phyloP scores from a whole-genome alignment of 2,888 invertebrate genomes.

The Seira sanloemensis region DNA sequence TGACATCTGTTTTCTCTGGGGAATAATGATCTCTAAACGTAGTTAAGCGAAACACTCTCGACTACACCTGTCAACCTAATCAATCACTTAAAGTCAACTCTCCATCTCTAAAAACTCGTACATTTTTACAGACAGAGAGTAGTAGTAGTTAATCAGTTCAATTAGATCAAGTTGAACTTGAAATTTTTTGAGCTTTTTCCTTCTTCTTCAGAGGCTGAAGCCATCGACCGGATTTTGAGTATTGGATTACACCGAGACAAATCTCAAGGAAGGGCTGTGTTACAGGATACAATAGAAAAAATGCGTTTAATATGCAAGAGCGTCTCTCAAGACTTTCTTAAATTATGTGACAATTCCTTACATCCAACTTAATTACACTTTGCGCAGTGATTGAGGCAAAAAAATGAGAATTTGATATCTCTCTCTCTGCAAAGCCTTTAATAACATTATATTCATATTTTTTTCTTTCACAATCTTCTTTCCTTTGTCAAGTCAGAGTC shows the following conservation, averaged over 20 bases:
- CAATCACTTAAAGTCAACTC: slow-evolving; percentile 9
- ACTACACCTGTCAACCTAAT: slow-evolving; percentile 13
- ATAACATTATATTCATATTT: too few species aligned
- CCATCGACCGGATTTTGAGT: too few species aligned
- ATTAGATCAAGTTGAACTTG: background rate
- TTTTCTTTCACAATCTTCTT: background rate
- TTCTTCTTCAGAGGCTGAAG: too few species aligned
- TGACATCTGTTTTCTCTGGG: slow-evolving; percentile 7
- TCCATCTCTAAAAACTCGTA: too few species aligned
- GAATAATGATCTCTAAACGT: background rate
- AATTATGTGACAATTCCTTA: slow-evolving; percentile 14
- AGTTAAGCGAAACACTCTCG: background rate
- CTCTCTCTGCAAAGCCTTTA: too few species aligned
- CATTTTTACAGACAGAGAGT: too few species aligned
- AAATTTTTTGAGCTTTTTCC: too few species aligned
- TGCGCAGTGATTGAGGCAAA: background rate
- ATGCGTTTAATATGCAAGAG: background rate
- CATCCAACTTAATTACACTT: background rate
- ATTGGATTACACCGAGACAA: too few species aligned
- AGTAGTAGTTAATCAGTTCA: background rate
- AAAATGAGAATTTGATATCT: slow-evolving; percentile 11
- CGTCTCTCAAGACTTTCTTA: background rate
- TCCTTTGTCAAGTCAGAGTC: background rate
- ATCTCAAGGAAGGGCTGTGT: too few species aligned
- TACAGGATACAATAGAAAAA: background rate